Percentiles rank a stretch among this genome's conserved stretches.
Conservation (phyloP, 1,140 invertebrate species). For the Sweltsa coloradensis region DNA sequence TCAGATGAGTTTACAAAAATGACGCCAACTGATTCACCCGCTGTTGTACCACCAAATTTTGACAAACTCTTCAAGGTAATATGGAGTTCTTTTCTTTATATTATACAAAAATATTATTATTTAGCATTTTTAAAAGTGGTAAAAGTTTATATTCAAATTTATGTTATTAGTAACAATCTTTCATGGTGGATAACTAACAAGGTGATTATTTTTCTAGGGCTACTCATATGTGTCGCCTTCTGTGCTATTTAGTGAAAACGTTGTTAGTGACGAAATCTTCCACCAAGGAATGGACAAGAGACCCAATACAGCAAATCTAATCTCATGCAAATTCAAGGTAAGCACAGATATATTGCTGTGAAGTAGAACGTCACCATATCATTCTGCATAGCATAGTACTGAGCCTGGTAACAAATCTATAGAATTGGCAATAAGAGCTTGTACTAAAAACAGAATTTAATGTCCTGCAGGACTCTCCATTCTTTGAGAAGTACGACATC, state of each 20-base stretch:
- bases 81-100: constrained; percentile 12
- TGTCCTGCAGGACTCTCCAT: constrained; percentile 68
- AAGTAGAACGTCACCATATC: too few relatives aligned
- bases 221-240: constrained; percentile 95
- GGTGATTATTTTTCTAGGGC: constrained; percentile 39
- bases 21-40: constrained; percentile 80
- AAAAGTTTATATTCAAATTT: not conserved
- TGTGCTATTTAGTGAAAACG: constrained; percentile 75
- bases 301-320: constrained; percentile 31
- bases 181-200: not conserved
- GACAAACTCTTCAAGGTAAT: constrained; percentile 77
- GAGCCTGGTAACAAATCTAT: too few relatives aligned
- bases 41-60: constrained; percentile 67
- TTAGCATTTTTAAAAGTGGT: not conserved
- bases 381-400: too few relatives aligned
- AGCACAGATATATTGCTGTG: constrained; percentile 11
- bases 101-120: not conserved
- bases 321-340: constrained; percentile 39
- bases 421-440: too few relatives aligned
- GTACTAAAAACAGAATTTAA: too few relatives aligned
- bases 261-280: constrained; percentile 61
- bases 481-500: constrained; percentile 76
- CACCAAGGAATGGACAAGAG: constrained; percentile 31
- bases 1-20: constrained; percentile 91
- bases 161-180: not conserved